phyloP scores from a whole-genome alignment of 1,140 invertebrate genomes.

The Trypoxylus dichotomus region DNA sequence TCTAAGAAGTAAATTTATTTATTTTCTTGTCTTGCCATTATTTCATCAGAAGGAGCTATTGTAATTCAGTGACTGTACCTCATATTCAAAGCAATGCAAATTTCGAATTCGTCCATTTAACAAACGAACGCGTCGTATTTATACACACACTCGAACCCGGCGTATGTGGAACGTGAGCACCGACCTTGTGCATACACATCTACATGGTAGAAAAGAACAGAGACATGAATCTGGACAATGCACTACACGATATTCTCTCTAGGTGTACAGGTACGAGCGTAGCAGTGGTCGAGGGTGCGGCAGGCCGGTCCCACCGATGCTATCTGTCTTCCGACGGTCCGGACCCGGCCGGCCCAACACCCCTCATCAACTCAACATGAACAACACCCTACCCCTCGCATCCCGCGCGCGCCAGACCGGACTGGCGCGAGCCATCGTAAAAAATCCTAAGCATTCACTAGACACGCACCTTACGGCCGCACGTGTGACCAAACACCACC shows the following conservation, averaged over 20 bases:
- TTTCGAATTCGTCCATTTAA: background rate
- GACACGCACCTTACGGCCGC: slow-evolving; percentile 37
- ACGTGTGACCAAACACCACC: slow-evolving; percentile 36
- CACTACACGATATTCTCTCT: slow-evolving; percentile 29
- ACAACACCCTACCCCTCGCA: slow-evolving; percentile 19
- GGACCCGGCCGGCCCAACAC: slow-evolving; percentile 37
- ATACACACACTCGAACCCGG: background rate
- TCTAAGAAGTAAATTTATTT: too few species aligned
- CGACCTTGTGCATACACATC: slow-evolving; percentile 3
- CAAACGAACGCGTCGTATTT: background rate
- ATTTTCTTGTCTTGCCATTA: too few species aligned
- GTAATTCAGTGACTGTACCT: too few species aligned
- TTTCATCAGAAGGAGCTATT: too few species aligned
- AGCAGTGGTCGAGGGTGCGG: slow-evolving; percentile 42
- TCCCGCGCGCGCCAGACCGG: slow-evolving; percentile 30
- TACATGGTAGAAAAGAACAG: slow-evolving; percentile 31
- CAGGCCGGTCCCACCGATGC: slow-evolving; percentile 43
- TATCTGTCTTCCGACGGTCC: slow-evolving; percentile 43
- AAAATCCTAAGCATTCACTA: slow-evolving; percentile 40
- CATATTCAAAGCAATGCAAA: too few species aligned
- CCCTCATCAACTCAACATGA: slow-evolving; percentile 38
- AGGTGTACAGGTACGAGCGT: slow-evolving; percentile 36
- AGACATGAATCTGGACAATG: slow-evolving; percentile 35
- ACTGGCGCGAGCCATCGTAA: slow-evolving; percentile 40
- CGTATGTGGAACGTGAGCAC: background rate